Evolutionary conservation across 2,113 vertebrate species (phyloP).

Genomic region (Zeus faber): DNA sequence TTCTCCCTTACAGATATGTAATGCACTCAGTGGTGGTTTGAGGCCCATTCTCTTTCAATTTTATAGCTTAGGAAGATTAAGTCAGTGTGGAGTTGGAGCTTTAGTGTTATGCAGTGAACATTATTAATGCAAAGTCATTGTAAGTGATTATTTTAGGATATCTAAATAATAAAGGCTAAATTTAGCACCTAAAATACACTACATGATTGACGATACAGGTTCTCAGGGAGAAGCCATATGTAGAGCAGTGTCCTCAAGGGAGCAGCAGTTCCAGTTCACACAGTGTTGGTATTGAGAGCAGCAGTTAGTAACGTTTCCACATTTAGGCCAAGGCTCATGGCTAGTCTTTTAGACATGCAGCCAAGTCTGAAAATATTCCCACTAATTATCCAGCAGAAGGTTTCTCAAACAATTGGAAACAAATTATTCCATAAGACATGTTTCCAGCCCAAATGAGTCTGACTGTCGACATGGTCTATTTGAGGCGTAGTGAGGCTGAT

Average conservation of each 20-base stretch:
- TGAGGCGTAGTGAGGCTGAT: too few species aligned
- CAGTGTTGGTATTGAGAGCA: slow-evolving; percentile 31
- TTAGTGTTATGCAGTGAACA: too few species aligned
- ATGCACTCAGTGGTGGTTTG: too few species aligned
- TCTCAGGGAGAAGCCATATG: slow-evolving; percentile 44
- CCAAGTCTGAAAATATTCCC: slow-evolving; percentile 50
- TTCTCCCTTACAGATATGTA: too few species aligned
- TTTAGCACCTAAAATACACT: too few species aligned
- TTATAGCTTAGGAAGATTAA: too few species aligned
- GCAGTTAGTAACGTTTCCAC: slow-evolving; percentile 39
- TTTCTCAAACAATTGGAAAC: slow-evolving; percentile 27
- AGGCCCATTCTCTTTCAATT: too few species aligned
- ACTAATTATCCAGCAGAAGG: slow-evolving; percentile 42
- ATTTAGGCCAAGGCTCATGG: slow-evolving; percentile 51
- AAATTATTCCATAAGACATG: slow-evolving; percentile 25
- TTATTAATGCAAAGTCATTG: too few species aligned
- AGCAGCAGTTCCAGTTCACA: slow-evolving; percentile 56
- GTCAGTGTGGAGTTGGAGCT: too few species aligned
- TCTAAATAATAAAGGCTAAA: too few species aligned
- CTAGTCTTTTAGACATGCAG: slow-evolving; percentile 29
- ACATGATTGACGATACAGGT: too few species aligned
- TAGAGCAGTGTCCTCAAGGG: slow-evolving; percentile 60
- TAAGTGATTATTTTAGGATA: too few species aligned
- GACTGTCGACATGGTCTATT: not conserved
- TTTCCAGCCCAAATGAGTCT: slow-evolving; percentile 8